Percentiles rank a stretch among this genome's conserved stretches.
Evolutionary conservation across 2,113 vertebrate genomes (phyloP).

Genomic region (Thinocorus orbignyianus): DNA sequence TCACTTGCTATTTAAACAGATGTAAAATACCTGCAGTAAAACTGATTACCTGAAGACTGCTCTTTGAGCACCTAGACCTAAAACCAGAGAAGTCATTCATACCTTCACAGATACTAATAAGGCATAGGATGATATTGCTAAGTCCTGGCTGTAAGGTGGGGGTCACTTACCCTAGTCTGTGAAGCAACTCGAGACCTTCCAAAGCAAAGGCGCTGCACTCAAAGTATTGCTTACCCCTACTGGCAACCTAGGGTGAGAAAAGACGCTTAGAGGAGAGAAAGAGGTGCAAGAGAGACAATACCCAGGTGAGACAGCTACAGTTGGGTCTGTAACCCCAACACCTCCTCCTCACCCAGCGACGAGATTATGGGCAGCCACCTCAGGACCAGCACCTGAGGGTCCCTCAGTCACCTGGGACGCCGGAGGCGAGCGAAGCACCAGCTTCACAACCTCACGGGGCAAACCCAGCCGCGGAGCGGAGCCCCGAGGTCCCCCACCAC

Average conservation of each 20-base stretch:
- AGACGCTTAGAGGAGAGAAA: not conserved
- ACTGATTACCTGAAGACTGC: not conserved
- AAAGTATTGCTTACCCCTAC: not conserved
- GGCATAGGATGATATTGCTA: not conserved
- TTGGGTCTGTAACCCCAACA: not conserved
- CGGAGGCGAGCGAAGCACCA: not conserved
- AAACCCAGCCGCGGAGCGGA: not conserved
- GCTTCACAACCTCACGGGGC: not conserved
- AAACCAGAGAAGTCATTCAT: not conserved
- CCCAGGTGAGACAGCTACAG: not conserved
- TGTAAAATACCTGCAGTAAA: not conserved
- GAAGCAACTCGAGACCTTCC: not conserved
- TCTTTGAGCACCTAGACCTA: not conserved
- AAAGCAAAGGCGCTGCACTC: not conserved
- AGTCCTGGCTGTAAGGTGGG: not conserved
- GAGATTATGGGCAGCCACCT: not conserved
- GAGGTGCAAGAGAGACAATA: not conserved
- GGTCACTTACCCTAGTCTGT: constrained; percentile 40
- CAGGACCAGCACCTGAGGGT: not conserved
- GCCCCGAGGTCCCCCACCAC: not conserved
- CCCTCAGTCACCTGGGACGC: not conserved
- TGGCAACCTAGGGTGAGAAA: not conserved
- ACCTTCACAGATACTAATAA: not conserved
- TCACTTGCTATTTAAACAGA: not conserved
- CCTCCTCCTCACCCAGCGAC: not conserved